Percentiles rank a stretch among this genome's conserved stretches.
These are phyloP conservation scores for Leucophenga maculata DNA, from an alignment of 2,888 invertebrate species.

Conservation along the genomic window DNA sequence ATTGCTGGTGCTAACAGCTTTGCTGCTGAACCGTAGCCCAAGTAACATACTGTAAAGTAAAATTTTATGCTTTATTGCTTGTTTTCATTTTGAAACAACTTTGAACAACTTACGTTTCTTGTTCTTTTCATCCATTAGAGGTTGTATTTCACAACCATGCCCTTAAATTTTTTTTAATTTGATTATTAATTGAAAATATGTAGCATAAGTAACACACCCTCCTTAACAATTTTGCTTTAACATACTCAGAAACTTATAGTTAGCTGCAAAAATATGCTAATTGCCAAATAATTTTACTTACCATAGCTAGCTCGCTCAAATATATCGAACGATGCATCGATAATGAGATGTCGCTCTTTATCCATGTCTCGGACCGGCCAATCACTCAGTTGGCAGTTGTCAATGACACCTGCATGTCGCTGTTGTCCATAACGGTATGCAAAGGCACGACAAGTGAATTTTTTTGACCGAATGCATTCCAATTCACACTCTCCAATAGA, in stretches of 20 bases:
- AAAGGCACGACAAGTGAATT: slow-evolving; percentile 86
- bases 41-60: slow-evolving; percentile 79
- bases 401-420: slow-evolving; percentile 78
- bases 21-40: slow-evolving; percentile 84
- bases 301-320: slow-evolving; percentile 88
- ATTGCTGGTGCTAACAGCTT: slow-evolving; percentile 78
- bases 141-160: slow-evolving; percentile 84
- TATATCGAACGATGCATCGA: slow-evolving; percentile 80
- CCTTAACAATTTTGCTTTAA: too few relatives aligned
- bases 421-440: slow-evolving; percentile 82
- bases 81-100: not conserved
- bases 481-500: slow-evolving; percentile 86
- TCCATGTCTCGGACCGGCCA: slow-evolving; percentile 80
- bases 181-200: too few relatives aligned
- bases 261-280: too few relatives aligned
- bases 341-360: slow-evolving; percentile 75
- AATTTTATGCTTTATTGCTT: not conserved
- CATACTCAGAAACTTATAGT: too few relatives aligned
- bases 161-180: not conserved
- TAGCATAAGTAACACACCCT: too few relatives aligned
- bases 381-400: slow-evolving; percentile 86
- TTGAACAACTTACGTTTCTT: slow-evolving; percentile 68
- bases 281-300: rapidly evolving
- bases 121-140: slow-evolving; percentile 72
- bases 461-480: slow-evolving; percentile 81